Evolutionary conservation across 2,888 invertebrate genomes (phyloP), one percentile per base, ranked within the genome.

Genomic region (Rosalia funebris): DNA sequence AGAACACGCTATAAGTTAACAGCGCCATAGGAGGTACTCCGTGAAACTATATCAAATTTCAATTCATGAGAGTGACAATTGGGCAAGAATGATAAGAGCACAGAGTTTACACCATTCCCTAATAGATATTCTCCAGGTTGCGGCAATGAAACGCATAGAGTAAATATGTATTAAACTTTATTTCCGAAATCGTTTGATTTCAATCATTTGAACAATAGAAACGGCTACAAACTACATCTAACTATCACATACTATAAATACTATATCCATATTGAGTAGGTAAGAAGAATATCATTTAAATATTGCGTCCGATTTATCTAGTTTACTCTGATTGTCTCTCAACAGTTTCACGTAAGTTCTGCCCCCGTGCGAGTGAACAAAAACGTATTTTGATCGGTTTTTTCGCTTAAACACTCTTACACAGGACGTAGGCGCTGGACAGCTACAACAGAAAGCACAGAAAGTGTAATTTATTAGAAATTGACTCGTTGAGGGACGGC

Each of bases 401-500:
- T 63, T 68, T 55, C 50, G 58, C 53, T 55, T 61, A 59, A 65
- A 68, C 20, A 65, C 53, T 63, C 66, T 63, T 60, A 64, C 64
- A 66, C 66, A 61, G 45, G 63, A 53, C 56, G 52, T 52, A 60
- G 60, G 60, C 60, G 60, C 57, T 44, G 57, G 47, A 34, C 25
- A 25, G 62, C 62, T 65, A 60, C 53, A 62, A 62, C 47, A 65
- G 53, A 66, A 59, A 52, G n/a, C n/a, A n/a, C n/a, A n/a, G n/a
- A n/a, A n/a, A n/a, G n/a, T n/a, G n/a, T n/a, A 25, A n/a, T 45
- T 31, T 34, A 55, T 45, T 32, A 11, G 52, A 64, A 62, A 69
- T 65, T 66, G 65, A 69, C 69, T 14, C 47, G 56, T 50, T 45
- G 2, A 10, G 58, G 71, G 69, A 69, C 68, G 71, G 71, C 65